Conservation (phyloP, 53 echinoderm and acorn worm genomes). For the Crossaster papposus region DNA sequence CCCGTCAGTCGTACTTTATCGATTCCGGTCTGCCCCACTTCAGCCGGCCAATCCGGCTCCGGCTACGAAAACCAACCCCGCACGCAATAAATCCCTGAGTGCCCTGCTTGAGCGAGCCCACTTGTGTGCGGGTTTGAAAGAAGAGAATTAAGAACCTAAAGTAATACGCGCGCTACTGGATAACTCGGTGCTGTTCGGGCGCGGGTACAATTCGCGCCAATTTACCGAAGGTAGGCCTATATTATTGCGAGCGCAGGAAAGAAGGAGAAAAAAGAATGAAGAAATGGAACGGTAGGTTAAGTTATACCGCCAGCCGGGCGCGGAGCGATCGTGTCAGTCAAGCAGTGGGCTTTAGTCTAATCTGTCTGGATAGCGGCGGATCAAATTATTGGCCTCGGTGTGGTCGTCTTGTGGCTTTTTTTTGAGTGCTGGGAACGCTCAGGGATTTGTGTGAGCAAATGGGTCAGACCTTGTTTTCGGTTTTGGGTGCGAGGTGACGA, state of each 20-base stretch:
- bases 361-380: neutral
- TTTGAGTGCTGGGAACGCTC: neutral
- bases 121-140: neutral
- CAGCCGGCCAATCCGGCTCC: neutral
- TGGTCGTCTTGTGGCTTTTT: neutral
- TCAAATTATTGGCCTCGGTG: slow-evolving; percentile 2
- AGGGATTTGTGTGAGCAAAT: neutral
- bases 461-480: neutral
- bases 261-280: neutral
- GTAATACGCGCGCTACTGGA: neutral
- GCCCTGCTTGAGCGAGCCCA: neutral
- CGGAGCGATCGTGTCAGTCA: slow-evolving; percentile 17
- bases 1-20: slow-evolving; percentile 14
- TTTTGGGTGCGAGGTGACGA: neutral
- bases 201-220: neutral
- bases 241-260: neutral
- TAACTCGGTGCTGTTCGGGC: neutral
- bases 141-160: neutral
- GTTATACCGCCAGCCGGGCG: neutral
- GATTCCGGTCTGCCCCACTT: neutral
- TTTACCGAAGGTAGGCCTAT: neutral
- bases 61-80: neutral
- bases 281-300: neutral
- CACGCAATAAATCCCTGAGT: slow-evolving; percentile 2
- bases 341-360: neutral